Conservation (phyloP, 2,797 vertebrate species). For the Enoplosus armatus region DNA sequence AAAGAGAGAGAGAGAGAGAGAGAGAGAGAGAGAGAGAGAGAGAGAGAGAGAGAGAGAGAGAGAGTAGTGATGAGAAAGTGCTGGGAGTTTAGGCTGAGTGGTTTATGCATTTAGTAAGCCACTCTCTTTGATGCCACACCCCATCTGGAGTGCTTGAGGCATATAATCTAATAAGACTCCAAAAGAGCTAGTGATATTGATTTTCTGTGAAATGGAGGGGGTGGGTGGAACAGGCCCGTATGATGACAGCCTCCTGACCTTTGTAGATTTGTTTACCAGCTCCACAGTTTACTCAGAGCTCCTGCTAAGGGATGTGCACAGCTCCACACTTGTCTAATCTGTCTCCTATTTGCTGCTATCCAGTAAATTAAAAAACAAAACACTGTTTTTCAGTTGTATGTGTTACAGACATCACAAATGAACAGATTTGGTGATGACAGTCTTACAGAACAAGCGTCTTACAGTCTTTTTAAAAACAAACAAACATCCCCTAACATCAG, state of each 20-base stretch:
- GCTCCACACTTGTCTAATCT: neutral
- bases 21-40: slow-evolving; percentile 22
- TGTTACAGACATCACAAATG: neutral
- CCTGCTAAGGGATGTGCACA: slow-evolving; percentile 40
- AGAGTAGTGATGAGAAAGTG: slow-evolving; percentile 48
- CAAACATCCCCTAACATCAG: too few species aligned
- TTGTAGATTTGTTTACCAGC: slow-evolving; percentile 73
- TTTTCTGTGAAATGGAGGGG: slow-evolving; percentile 77
- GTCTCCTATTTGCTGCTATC: slow-evolving; percentile 3
- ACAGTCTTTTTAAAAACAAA: too few species aligned
- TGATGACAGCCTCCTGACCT: slow-evolving; percentile 75
- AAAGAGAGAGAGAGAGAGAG: neutral
- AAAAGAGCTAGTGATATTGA: slow-evolving; percentile 80
- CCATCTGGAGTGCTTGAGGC: slow-evolving; percentile 75
- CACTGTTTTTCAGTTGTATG: neutral
- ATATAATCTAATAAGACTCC: slow-evolving; percentile 81
- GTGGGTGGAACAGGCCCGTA: slow-evolving; percentile 51
- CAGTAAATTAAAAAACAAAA: neutral
- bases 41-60: neutral
- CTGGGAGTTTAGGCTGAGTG: slow-evolving; percentile 65
- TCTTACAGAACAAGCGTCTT: neutral
- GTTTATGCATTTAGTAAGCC: slow-evolving; percentile 74
- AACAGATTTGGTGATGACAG: neutral
- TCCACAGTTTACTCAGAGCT: slow-evolving; percentile 42
- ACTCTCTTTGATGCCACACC: slow-evolving; percentile 78